Evolutionary conservation across 2,113 vertebrate species (phyloP).

Genomic region (Chlorodrepanis virens): DNA sequence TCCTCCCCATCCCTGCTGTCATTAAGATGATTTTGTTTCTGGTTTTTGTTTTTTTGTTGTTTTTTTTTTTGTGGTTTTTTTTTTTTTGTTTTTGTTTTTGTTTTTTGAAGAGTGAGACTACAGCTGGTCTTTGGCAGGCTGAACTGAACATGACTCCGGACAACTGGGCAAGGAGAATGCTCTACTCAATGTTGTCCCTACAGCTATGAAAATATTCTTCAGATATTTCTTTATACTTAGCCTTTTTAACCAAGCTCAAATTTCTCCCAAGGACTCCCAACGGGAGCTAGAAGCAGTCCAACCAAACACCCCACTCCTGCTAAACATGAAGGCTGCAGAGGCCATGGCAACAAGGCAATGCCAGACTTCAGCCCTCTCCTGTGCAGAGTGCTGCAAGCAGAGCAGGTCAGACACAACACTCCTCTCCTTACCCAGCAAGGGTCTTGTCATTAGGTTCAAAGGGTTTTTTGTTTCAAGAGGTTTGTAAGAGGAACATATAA

Average conservation of each 20-base stretch:
- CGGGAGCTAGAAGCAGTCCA: neutral
- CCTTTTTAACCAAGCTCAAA: neutral
- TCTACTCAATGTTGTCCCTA: accelerated
- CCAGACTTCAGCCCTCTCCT: neutral
- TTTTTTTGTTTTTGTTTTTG: neutral
- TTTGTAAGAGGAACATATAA: neutral
- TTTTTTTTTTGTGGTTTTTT: too few relatives aligned
- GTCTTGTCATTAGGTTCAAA: neutral
- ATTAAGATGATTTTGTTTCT: neutral
- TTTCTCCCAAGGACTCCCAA: neutral
- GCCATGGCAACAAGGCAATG: accelerated
- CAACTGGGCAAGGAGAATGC: neutral
- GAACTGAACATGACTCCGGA: neutral
- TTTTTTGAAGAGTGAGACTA: neutral
- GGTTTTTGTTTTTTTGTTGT: too few relatives aligned
- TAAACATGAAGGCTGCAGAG: neutral
- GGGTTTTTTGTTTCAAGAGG: neutral
- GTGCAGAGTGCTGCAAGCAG: accelerated
- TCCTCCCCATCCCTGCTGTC: neutral
- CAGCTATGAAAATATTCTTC: neutral
- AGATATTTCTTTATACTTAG: neutral
- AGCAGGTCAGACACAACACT: neutral
- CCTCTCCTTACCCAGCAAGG: neutral
- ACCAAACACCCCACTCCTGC: neutral
- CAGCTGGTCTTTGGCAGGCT: neutral